Percentiles rank a stretch among this genome's conserved stretches.
phyloP scores from a whole-genome alignment of 2,113 vertebrate genomes.

The Cyanoramphus novaezelandiae region DNA sequence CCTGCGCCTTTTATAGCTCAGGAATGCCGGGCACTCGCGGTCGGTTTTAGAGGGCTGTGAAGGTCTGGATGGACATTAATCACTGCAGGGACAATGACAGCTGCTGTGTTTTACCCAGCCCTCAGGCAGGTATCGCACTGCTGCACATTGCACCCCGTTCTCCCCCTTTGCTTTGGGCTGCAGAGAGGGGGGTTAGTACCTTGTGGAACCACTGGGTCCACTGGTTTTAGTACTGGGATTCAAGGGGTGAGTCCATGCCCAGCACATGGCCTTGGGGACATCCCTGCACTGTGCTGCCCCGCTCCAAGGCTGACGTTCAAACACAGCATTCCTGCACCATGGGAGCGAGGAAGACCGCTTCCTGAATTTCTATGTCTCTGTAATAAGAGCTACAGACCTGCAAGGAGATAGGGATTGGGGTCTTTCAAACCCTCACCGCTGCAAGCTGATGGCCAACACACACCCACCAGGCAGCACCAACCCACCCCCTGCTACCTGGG shows the following conservation, averaged over 20 bases:
- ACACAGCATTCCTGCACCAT: neutral
- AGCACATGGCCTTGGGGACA: neutral
- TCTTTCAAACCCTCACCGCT: neutral
- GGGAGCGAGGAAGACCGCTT: accelerated
- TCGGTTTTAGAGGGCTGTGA: neutral
- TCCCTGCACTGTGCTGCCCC: neutral
- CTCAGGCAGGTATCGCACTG: neutral
- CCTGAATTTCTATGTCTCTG: neutral
- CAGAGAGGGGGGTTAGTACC: neutral
- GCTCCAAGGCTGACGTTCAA: neutral
- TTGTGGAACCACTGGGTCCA: neutral
- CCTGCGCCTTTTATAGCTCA: slow-evolving; percentile 64
- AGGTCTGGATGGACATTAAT: slow-evolving; percentile 12
- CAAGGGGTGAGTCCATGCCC: no score
- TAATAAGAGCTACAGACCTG: neutral
- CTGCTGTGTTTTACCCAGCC: neutral
- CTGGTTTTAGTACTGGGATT: neutral
- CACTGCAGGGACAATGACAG: neutral
- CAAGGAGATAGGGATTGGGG: no score
- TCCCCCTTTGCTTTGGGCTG: neutral
- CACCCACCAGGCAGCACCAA: accelerated
- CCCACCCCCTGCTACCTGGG: neutral
- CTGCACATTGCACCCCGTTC: neutral
- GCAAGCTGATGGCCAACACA: neutral
- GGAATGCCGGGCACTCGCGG: neutral